These are phyloP conservation scores for Synanthedon formicaeformis DNA, from an alignment of 2,888 invertebrate genomes.

Conservation along the genomic window DNA sequence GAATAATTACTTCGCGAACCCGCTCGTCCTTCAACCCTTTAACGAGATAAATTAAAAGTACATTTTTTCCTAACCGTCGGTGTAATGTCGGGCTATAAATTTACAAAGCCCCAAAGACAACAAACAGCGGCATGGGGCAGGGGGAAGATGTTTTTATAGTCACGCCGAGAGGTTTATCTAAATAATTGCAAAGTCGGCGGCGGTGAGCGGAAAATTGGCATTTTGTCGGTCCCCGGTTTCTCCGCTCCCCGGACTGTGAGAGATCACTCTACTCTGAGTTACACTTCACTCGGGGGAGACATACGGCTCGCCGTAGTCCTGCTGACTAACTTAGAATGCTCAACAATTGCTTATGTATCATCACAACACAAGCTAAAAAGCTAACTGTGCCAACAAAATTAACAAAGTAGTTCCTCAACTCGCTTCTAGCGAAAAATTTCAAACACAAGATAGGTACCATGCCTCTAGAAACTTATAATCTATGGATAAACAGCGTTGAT, in stretches of 20 bases:
- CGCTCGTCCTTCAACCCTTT: conserved; percentile 68
- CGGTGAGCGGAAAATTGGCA: conserved; percentile 69
- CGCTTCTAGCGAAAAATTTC: too few species aligned
- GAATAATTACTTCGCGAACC: conserved; percentile 69
- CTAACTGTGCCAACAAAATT: too few species aligned
- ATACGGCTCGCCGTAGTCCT: background rate
- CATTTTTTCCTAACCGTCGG: conserved; percentile 67
- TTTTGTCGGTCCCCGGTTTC: conserved; percentile 31
- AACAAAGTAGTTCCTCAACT: too few species aligned
- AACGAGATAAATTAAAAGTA: conserved; percentile 72
- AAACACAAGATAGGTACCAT: too few species aligned
- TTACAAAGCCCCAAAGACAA: conserved; percentile 68
- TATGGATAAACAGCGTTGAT: too few species aligned
- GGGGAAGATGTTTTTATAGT: conserved; percentile 69
- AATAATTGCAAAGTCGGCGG: conserved; percentile 69
- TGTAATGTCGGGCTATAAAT: conserved; percentile 64
- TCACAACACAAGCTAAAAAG: too few species aligned
- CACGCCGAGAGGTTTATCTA: conserved; percentile 70
- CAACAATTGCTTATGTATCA: too few species aligned
- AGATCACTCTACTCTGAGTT: background rate
- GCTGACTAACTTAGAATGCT: too few species aligned
- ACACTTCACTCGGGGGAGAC: background rate
- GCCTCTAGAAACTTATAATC: too few species aligned
- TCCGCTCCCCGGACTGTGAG: conserved; percentile 2
- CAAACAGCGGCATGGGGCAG: conserved; percentile 51